phyloP scores from a whole-genome alignment of 2,888 invertebrate species.

The Oscheius sp. region DNA sequence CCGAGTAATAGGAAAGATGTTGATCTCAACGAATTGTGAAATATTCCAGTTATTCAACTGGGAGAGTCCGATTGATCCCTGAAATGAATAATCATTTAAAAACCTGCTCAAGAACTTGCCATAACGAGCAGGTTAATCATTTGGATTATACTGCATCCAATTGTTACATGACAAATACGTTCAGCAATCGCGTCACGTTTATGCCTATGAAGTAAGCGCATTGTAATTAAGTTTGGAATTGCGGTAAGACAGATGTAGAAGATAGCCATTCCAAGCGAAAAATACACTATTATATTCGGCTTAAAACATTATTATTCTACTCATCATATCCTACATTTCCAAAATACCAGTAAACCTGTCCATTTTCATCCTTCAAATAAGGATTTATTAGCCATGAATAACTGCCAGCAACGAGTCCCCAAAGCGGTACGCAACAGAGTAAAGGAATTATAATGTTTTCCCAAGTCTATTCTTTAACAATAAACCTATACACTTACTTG shows the following conservation, averaged over 20 bases:
- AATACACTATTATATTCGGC: neutral
- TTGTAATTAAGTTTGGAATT: neutral
- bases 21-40: slow-evolving; percentile 8
- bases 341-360: slow-evolving; percentile 16
- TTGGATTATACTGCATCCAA: neutral
- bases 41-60: slow-evolving; percentile 4
- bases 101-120: neutral
- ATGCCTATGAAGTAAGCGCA: neutral
- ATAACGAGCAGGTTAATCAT: slow-evolving; percentile 4
- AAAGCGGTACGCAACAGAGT: neutral
- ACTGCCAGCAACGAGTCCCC: neutral
- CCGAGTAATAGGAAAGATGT: slow-evolving; percentile 10
- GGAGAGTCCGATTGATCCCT: neutral
- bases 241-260: slow-evolving; percentile 2
- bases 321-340: too few relatives aligned
- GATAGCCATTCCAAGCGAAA: neutral
- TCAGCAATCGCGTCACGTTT: neutral
- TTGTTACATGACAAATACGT: slow-evolving; percentile 7
- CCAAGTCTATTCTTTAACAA: neutral
- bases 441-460: slow-evolving; percentile 5
- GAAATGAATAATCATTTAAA: neutral
- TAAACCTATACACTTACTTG: neutral
- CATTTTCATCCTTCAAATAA: neutral
- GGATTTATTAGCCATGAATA: neutral
- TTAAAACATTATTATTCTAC: neutral